Percentiles rank a stretch among this genome's conserved stretches.
Conservation (phyloP, 2,888 invertebrate species). For the Acanthopleura granulata region DNA sequence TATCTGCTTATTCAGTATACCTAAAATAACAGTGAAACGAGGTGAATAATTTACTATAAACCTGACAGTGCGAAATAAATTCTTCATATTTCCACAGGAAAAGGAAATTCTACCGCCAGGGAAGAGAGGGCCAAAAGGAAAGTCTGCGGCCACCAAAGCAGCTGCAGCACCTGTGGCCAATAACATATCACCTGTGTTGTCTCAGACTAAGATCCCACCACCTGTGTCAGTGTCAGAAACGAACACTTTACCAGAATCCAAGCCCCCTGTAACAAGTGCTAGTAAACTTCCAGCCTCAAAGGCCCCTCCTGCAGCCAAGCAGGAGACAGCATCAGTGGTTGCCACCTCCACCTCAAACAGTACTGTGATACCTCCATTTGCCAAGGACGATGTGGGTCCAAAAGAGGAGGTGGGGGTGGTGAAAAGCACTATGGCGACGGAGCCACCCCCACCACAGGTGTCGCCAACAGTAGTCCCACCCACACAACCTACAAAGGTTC, state of each 20-base stretch:
- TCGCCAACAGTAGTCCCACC: slow-evolving; percentile 53
- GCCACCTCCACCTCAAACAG: slow-evolving; percentile 19
- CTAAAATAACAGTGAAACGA: too few species aligned
- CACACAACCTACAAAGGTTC: slow-evolving; percentile 62
- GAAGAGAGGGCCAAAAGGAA: slow-evolving; percentile 36
- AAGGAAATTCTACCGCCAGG: slow-evolving; percentile 66
- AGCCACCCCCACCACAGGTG: slow-evolving; percentile 19
- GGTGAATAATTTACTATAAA: too few species aligned
- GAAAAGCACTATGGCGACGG: background rate
- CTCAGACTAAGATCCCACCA: slow-evolving; percentile 24
- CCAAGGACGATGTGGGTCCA: background rate
- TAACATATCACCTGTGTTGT: background rate
- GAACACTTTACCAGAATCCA: slow-evolving; percentile 11
- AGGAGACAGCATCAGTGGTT: slow-evolving; percentile 24
- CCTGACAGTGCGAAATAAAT: too few species aligned
- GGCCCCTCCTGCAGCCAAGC: slow-evolving; percentile 21
- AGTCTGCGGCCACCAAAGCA: slow-evolving; percentile 25
- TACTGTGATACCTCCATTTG: slow-evolving; percentile 16
- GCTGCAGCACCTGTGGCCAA: slow-evolving; percentile 16
- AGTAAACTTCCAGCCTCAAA: slow-evolving; percentile 9
- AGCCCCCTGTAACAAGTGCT: slow-evolving; percentile 24
- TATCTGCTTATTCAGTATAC: too few species aligned
- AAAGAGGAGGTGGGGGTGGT: background rate
- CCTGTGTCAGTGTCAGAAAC: slow-evolving; percentile 25
- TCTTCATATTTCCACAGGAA: slow-evolving; percentile 54